These are phyloP conservation scores for Ditula angustiorana DNA, from an alignment of 2,888 invertebrate genomes.

Conservation along the genomic window DNA sequence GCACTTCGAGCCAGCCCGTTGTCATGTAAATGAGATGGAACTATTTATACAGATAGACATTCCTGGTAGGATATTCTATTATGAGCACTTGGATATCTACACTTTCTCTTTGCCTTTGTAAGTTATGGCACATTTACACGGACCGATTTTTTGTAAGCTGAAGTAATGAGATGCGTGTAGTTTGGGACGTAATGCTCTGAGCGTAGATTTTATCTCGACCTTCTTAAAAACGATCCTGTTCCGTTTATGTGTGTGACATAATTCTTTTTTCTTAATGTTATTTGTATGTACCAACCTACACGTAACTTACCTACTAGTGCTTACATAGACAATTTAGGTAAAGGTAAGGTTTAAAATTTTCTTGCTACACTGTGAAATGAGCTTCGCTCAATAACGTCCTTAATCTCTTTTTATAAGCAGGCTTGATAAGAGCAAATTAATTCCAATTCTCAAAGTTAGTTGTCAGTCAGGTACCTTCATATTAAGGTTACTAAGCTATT, in stretches of 20 bases:
- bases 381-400: too few species aligned
- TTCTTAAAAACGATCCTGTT: background rate
- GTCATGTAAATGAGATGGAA: conserved; percentile 60
- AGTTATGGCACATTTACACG: conserved; percentile 33
- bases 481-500: too few species aligned
- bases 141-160: conserved; percentile 23
- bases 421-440: too few species aligned
- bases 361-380: too few species aligned
- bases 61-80: conserved; percentile 42
- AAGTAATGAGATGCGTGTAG: conserved; percentile 27
- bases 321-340: too few species aligned
- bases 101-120: conserved; percentile 36
- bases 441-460: too few species aligned
- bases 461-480: too few species aligned
- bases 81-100: conserved; percentile 34
- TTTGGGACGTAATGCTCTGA: background rate
- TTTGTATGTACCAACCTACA: background rate
- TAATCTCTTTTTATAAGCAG: too few species aligned
- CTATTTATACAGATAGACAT: conserved; percentile 47
- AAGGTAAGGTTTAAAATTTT: too few species aligned
- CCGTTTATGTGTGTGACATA: background rate
- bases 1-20: conserved; percentile 47
- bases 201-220: conserved; percentile 26
- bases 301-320: too few species aligned
- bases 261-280: background rate